Conservation (phyloP, 92 coral and sea anemone genomes). For the Palythoa grandiflora region DNA sequence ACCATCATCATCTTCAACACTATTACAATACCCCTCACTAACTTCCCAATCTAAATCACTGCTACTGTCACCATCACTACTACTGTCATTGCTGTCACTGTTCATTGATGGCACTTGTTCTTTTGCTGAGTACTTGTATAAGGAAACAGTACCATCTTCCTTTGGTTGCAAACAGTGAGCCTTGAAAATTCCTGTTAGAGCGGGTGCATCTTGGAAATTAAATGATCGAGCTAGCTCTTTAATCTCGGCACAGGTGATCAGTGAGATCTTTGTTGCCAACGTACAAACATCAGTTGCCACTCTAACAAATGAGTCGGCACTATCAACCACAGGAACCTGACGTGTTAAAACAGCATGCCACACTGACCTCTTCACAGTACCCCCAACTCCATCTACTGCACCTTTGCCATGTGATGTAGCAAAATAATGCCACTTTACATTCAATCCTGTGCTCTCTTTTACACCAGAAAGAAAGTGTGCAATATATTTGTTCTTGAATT, state of each 20-base stretch:
- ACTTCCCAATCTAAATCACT: not conserved
- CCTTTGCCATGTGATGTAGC: conserved; percentile 15
- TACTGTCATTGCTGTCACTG: not conserved
- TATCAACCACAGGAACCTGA: not conserved
- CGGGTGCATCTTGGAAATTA: conserved; percentile 27
- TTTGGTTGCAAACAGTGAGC: conserved; percentile 14
- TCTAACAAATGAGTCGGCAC: conserved; percentile 4
- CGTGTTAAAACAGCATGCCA: conserved; percentile 26
- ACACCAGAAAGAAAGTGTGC: conserved; percentile 17
- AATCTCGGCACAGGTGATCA: conserved; percentile 1
- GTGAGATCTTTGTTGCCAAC: conserved; percentile 9
- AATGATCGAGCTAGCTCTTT: not conserved
- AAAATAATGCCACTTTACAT: conserved; percentile 6
- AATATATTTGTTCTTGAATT: not conserved
- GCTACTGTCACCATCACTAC: not conserved
- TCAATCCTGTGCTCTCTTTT: not conserved
- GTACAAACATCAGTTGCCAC: not conserved
- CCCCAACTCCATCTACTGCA: conserved; percentile 39
- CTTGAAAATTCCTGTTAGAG: conserved; percentile 21
- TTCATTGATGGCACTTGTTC: conserved; percentile 16
- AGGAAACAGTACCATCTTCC: not conserved
- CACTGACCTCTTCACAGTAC: conserved; percentile 33
- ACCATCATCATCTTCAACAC: conserved; percentile 7
- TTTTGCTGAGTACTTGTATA: conserved; percentile 10
- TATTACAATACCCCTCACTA: not conserved